Conservation (phyloP, 2,113 vertebrate genomes). For the Ia io region DNA sequence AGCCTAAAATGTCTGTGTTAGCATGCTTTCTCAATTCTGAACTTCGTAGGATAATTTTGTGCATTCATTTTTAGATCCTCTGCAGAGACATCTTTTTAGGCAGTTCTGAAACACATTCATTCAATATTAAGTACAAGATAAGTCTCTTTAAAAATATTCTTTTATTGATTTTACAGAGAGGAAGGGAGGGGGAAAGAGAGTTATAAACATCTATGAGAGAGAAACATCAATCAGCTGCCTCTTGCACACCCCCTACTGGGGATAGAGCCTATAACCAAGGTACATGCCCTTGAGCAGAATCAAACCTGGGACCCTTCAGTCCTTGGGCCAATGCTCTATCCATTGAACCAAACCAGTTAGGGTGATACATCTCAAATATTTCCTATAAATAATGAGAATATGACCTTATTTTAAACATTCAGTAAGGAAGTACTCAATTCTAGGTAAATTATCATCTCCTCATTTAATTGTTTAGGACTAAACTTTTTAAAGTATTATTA, state of each 20-base stretch:
- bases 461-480: background rate
- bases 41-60: conserved; percentile 54
- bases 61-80: conserved; percentile 26
- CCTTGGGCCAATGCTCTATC: too few species aligned
- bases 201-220: too few species aligned
- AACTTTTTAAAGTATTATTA: conserved; percentile 26
- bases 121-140: conserved; percentile 21
- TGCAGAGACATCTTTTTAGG: conserved; percentile 54
- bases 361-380: background rate
- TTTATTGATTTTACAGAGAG: too few species aligned
- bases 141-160: background rate
- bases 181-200: too few species aligned
- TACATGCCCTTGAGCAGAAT: too few species aligned
- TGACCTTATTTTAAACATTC: conserved; percentile 10
- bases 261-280: too few species aligned
- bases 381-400: background rate
- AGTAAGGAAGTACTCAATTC: background rate
- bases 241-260: too few species aligned
- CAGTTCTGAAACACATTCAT: conserved; percentile 9
- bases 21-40: conserved; percentile 34
- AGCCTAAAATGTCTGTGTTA: conserved; percentile 11
- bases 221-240: too few species aligned
- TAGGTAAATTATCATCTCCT: background rate
- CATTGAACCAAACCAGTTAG: too few species aligned
- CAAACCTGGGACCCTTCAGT: too few species aligned